These are phyloP conservation scores for Creontiades dilutus DNA, from an alignment of 2,888 invertebrate genomes.

Conservation along the genomic window DNA sequence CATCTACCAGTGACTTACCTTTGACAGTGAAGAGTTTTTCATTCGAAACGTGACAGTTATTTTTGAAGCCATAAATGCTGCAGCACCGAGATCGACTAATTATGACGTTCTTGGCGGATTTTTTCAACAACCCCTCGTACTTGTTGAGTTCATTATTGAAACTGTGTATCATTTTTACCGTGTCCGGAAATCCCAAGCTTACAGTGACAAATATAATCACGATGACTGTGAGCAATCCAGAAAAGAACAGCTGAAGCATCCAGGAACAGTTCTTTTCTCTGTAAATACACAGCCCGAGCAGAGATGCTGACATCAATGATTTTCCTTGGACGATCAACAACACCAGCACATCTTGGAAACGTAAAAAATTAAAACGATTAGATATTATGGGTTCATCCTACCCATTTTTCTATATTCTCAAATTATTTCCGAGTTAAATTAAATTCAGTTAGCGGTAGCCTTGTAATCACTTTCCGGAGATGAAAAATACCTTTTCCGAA, in stretches of 20 bases:
- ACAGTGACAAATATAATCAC: background rate
- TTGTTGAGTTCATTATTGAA: background rate
- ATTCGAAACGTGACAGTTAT: background rate
- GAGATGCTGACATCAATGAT: background rate
- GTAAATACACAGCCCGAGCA: background rate
- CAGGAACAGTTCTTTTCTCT: background rate
- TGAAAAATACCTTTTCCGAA: background rate
- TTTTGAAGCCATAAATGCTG: background rate
- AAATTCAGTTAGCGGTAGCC: no score
- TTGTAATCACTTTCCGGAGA: background rate
- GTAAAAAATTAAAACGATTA: background rate
- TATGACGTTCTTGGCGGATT: background rate
- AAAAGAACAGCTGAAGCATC: background rate
- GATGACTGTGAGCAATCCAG: background rate
- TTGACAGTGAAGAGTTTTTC: background rate
- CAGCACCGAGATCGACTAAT: background rate
- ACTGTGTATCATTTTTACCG: background rate
- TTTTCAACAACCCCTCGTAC: background rate
- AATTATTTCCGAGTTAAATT: no score
- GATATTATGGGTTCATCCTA: background rate
- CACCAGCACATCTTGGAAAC: background rate
- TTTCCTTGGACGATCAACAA: background rate
- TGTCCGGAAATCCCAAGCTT: background rate
- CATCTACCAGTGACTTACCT: background rate
- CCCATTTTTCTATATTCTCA: background rate